Evolutionary conservation across 2,888 invertebrate genomes (phyloP), one percentile per base, ranked within the genome.

Genomic region (Heterodera filipjevi): DNA sequence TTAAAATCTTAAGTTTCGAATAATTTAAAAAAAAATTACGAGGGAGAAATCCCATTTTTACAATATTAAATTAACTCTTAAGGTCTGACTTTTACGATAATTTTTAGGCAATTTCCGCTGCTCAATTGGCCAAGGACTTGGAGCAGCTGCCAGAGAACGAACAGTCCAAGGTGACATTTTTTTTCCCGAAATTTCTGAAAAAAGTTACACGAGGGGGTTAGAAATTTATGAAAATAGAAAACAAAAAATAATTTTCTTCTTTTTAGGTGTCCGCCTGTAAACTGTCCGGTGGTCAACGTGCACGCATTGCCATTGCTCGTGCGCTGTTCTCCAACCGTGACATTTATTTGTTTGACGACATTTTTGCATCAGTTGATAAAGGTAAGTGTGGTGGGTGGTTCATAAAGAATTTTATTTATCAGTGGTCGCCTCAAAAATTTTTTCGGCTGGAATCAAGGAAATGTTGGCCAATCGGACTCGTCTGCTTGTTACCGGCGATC

Each of bases 341-440:
- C 77, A 90, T 92, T 80, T 92, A 92, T 84, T 90, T 92, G 19
- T 86, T 92, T 46, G 92, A 92, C 85, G 92, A 92, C 87, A 91
- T 92, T 39, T 87, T 92, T 79, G 91, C 92, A 76, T 91, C 92
- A 2, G 90, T 92, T 53, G 81, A 79, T 73, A 83, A 83, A 68
- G 68, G 71, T n/a, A 59, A 44, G 12, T 44, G 5, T 49, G 10
- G 16, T 14, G 14, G 14, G 14, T 1, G n/a, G n/a, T 59, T 27
- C 0, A 49, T 16, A 49, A 19, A 19, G 0, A 59, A 59, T 59
- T 59, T 59, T 27, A 8, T 59, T 59, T 59, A 27, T 59, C 0
- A 59, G 59, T n/a, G n/a, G 91, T 92, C 3, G 91, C 91, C 0
- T 88, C 90, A 35, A 90, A 91, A 71, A 91, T 92, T 81, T 92